Conservation (phyloP, 2,113 vertebrate species). For the Todiramphus chloris region DNA sequence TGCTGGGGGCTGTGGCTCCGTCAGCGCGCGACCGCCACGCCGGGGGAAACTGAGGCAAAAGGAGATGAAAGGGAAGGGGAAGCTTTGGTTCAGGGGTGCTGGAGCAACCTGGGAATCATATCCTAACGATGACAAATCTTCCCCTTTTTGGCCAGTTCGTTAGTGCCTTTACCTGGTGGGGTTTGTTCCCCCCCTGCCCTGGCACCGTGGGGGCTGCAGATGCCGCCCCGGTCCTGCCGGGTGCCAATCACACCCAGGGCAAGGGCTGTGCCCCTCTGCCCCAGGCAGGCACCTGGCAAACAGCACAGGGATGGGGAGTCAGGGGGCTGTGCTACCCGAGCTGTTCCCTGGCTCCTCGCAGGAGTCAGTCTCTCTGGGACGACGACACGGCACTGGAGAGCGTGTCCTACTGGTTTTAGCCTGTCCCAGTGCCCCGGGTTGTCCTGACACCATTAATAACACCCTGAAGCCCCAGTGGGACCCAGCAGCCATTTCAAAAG, state of each 20-base stretch:
- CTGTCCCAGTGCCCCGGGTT: not conserved
- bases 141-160: rapidly evolving
- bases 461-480: not conserved
- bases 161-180: not conserved
- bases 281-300: not conserved
- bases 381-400: not conserved
- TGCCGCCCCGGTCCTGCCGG: not conserved
- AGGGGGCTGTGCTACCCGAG: not conserved
- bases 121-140: not conserved
- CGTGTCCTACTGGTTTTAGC: not conserved
- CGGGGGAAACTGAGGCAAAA: not conserved
- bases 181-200: rapidly evolving
- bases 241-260: not conserved
- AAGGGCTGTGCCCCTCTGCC: not conserved
- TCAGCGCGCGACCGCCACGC: not conserved
- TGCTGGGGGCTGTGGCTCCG: not conserved
- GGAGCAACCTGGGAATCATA: not conserved
- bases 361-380: not conserved
- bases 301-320: rapidly evolving
- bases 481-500: not conserved
- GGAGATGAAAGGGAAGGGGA: not conserved
- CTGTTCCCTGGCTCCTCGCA: not conserved
- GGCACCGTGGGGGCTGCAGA: not conserved
- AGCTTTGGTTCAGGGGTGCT: not conserved
- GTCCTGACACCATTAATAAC: not conserved